Evolutionary conservation across 2,888 invertebrate species (phyloP).

Genomic region (Drymonia ruficornis): DNA sequence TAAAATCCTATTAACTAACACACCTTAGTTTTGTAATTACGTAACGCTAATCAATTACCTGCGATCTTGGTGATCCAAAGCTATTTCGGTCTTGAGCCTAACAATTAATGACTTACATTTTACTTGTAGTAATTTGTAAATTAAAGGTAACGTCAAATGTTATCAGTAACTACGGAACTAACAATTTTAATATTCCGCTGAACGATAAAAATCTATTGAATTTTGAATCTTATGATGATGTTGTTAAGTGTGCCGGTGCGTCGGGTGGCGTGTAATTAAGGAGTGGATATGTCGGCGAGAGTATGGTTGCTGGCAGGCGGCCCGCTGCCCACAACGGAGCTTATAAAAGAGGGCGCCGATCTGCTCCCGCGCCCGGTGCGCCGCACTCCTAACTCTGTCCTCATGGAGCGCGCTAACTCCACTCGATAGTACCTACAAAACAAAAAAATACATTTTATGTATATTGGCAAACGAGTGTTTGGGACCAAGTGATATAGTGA

Average conservation of each 20-base stretch:
- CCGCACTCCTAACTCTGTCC: slow-evolving; percentile 75
- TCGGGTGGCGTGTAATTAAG: slow-evolving; percentile 13
- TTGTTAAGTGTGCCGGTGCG: slow-evolving; percentile 30
- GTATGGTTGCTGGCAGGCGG: slow-evolving; percentile 62
- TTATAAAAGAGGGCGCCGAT: slow-evolving; percentile 79
- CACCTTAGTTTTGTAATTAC: slow-evolving; percentile 18
- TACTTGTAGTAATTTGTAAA: slow-evolving; percentile 61
- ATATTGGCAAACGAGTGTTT: slow-evolving; percentile 63
- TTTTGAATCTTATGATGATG: slow-evolving; percentile 34
- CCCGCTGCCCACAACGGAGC: slow-evolving; percentile 75
- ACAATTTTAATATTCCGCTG: slow-evolving; percentile 33
- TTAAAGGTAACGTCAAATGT: slow-evolving; percentile 55
- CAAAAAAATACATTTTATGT: slow-evolving; percentile 66
- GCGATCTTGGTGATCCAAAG: slow-evolving; percentile 22
- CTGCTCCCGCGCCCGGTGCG: slow-evolving; percentile 78
- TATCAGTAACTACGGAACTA: slow-evolving; percentile 46
- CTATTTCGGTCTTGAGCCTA: slow-evolving; percentile 32
- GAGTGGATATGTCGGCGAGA: slow-evolving; percentile 42
- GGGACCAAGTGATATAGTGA: slow-evolving; percentile 83
- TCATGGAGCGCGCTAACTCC: slow-evolving; percentile 82
- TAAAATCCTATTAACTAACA: slow-evolving; percentile 13
- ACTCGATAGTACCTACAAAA: slow-evolving; percentile 72
- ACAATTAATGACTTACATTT: slow-evolving; percentile 47
- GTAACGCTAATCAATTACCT: slow-evolving; percentile 26
- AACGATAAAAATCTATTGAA: slow-evolving; percentile 14